Base-by-base conservation (phyloP, 2,113 vertebrate species). In the Cyanoderma ruficeps region DNA sequence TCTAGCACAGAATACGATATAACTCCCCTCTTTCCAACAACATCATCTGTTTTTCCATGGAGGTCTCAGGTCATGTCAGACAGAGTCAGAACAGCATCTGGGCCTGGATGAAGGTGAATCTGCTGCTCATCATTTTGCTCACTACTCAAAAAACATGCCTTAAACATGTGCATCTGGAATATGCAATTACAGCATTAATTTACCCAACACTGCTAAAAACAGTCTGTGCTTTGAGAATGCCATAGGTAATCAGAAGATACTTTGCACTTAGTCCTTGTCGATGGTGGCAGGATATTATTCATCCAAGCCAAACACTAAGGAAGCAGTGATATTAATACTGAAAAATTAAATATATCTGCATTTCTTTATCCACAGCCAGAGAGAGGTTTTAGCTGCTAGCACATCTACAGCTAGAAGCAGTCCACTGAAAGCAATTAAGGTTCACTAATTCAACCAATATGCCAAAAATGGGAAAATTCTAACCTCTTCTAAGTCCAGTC, bases 201-300 rank as follows among this genome's bases (percentile, higher is more conserved):
- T 63, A 81, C 64, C 75, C 35, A 81, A 42, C 77, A 39, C 50
- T 49, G 19, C 23, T 37, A 81, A 69, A 49, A 72, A 53, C 37
- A 47, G 0, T 0, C 16, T 37, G 31, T 46, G n/a, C 70, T 88
- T 67, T 31, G 37, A 83, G 55, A 94, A 86, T 31, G 35, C 19
- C 24, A 25, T 0, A 67, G 37, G 35, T 15, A 82, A 20, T 10
- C 39, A 79, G 65, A 78, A 77, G 46, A 27, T 30, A 74, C 13
- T 57, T 19, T n/a, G 46, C 9, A 53, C 22, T 81, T 18, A 24
- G n/a, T 46, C 50, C 24, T 77, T 46, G 7, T 25, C 0, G 0
- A 56, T 19, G 23, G 71, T 42, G 42, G 82, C 23, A 74, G 37
- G 70, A 39, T 44, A 44, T 37, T 15, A 21, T 35, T 56, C 35